A percentile compares a stretch with the other conserved stretches of the same genome.
These are phyloP conservation scores for Idaea dimidiata DNA, from an alignment of 2,888 invertebrate species.

Conservation along the genomic window DNA sequence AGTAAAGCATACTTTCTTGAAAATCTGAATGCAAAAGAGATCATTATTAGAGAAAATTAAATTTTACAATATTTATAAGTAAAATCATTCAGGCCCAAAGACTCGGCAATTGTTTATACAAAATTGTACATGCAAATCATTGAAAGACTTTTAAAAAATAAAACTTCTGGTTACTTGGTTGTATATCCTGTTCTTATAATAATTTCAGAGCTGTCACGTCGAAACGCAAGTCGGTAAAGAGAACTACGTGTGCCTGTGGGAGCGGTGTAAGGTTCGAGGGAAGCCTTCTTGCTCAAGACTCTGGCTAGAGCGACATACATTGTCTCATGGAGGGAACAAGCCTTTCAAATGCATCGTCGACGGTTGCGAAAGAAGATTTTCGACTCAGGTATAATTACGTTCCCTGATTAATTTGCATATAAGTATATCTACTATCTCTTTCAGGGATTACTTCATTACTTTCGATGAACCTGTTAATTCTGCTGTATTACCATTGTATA, in stretches of 20 bases:
- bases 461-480: not conserved
- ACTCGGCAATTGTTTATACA: no score
- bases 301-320: conserved; percentile 96
- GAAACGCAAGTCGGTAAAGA: conserved; percentile 91
- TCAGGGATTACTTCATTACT: not conserved
- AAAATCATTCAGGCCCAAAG: no score
- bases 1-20: no score
- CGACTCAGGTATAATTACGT: conserved; percentile 86
- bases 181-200: conserved; percentile 1
- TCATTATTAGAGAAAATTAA: no score
- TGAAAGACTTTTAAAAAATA: no score
- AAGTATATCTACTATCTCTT: not conserved
- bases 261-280: conserved; percentile 96
- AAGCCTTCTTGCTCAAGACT: conserved; percentile 94
- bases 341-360: conserved; percentile 98
- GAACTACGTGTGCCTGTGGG: conserved; percentile 95
- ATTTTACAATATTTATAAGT: no score
- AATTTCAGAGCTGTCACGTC: conserved; percentile 88
- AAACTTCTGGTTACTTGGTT: not conserved
- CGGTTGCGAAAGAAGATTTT: conserved; percentile 93
- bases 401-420: conserved; percentile 16
- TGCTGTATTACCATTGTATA: not conserved
- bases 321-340: conserved; percentile 95
- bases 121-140: no score
- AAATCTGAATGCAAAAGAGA: no score